Conservation (phyloP, 1,140 invertebrate species). For the Zelostemma sp. region DNA sequence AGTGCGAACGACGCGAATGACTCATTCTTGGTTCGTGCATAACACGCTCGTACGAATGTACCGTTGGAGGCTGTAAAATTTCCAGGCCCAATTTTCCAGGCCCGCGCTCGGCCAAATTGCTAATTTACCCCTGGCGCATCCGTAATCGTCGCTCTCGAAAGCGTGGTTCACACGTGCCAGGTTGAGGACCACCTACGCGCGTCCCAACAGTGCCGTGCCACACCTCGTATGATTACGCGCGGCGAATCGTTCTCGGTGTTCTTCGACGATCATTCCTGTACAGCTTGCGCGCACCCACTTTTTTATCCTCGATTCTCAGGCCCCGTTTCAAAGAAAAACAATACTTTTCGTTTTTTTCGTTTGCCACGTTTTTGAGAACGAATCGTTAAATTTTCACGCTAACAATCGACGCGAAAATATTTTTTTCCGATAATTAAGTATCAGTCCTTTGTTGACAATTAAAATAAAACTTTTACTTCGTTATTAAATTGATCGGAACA, state of each 20-base stretch:
- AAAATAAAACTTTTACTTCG: no score
- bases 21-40: not conserved
- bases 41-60: constrained; percentile 25
- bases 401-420: no score
- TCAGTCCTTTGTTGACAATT: no score
- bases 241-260: constrained; percentile 52
- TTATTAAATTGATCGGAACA: no score
- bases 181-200: constrained; percentile 60
- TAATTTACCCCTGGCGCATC: constrained; percentile 36
- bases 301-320: no score
- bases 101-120: constrained; percentile 35
- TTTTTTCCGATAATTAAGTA: no score
- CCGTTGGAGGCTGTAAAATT: constrained; percentile 10
- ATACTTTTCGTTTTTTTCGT: no score
- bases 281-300: constrained; percentile 48
- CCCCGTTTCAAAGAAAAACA: no score
- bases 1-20: no score
- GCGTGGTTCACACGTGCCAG: constrained; percentile 57
- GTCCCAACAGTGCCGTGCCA: constrained; percentile 51
- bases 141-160: constrained; percentile 52
- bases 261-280: constrained; percentile 48
- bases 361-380: no score
- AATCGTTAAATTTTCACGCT: no score
- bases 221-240: constrained; percentile 62
- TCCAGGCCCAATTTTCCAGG: constrained; percentile 2